Evolutionary conservation across 1,140 invertebrate species (phyloP).

Genomic region (Conus ventricosus): DNA sequence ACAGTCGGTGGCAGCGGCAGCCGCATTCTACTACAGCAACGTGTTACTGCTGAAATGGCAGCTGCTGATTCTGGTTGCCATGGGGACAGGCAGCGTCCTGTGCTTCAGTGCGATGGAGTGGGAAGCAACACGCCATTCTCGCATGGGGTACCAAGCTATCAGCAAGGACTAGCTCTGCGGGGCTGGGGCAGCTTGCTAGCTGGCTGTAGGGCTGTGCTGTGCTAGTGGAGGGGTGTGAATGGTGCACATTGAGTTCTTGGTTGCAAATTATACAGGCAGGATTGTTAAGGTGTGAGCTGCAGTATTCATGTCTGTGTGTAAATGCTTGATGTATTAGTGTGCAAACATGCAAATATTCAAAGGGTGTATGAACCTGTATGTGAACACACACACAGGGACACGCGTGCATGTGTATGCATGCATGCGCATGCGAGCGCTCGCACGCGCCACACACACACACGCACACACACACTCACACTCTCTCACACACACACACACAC

Average conservation of each 20-base stretch:
- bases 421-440: too few relatives aligned
- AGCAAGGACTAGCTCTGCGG: slow-evolving; percentile 9
- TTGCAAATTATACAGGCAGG: too few relatives aligned
- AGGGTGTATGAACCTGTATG: too few relatives aligned
- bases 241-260: not conserved
- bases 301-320: too few relatives aligned
- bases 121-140: slow-evolving; percentile 51
- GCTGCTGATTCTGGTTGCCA: slow-evolving; percentile 84
- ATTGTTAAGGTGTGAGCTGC: too few relatives aligned
- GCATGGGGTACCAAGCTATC: slow-evolving; percentile 61
- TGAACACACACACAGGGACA: too few relatives aligned
- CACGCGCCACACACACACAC: not conserved
- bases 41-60: slow-evolving; percentile 86
- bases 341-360: too few relatives aligned
- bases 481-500: not conserved
- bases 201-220: too few relatives aligned
- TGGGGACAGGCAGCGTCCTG: slow-evolving; percentile 85
- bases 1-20: slow-evolving; percentile 91
- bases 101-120: slow-evolving; percentile 89
- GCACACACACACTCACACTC: not conserved
- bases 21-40: slow-evolving; percentile 92
- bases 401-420: not conserved
- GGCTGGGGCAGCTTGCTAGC: not conserved
- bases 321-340: too few relatives aligned
- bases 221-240: too few relatives aligned